These are phyloP conservation scores for Iguana delicatissima DNA, from an alignment of 2,797 vertebrate species.

Conservation along the genomic window DNA sequence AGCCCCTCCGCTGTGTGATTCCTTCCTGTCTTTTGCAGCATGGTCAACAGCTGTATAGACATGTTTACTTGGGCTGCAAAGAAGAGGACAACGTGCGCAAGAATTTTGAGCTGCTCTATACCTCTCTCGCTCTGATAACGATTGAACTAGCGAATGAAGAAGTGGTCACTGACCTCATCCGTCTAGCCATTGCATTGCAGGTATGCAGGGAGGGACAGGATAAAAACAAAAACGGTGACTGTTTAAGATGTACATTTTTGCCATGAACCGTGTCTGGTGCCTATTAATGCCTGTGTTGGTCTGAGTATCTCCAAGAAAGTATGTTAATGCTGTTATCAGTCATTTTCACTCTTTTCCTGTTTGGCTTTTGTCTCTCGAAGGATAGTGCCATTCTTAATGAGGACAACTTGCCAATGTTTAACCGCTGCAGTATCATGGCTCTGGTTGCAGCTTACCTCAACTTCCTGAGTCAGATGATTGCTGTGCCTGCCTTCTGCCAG, in stretches of 20 bases:
- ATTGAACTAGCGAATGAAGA: constrained; percentile 98
- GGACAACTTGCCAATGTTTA: constrained; percentile 91
- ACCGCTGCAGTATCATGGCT: constrained; percentile 92
- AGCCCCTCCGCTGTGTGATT: neutral
- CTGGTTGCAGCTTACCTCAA: constrained; percentile 95
- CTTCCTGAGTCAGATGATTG: constrained; percentile 98
- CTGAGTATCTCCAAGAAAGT: too few species aligned
- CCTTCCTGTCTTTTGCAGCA: constrained; percentile 80
- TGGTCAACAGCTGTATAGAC: constrained; percentile 94
- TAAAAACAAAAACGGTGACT: too few species aligned
- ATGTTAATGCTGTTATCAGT: rapidly evolving
- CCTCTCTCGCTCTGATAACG: constrained; percentile 91
- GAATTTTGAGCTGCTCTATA: constrained; percentile 97
- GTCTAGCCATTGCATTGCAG: constrained; percentile 92
- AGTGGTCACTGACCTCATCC: constrained; percentile 94
- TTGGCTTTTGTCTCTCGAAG: constrained; percentile 72
- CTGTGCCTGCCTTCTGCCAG: constrained; percentile 93
- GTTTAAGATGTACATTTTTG: too few species aligned
- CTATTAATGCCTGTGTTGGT: too few species aligned
- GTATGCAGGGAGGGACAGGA: constrained; percentile 69
- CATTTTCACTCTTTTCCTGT: neutral
- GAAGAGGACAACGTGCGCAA: constrained; percentile 96
- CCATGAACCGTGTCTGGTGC: neutral
- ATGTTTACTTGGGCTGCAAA: constrained; percentile 95
- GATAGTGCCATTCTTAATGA: constrained; percentile 91